Evolutionary conservation across 2,888 invertebrate genomes (phyloP).

Genomic region (Gymnosoma rotundatum): DNA sequence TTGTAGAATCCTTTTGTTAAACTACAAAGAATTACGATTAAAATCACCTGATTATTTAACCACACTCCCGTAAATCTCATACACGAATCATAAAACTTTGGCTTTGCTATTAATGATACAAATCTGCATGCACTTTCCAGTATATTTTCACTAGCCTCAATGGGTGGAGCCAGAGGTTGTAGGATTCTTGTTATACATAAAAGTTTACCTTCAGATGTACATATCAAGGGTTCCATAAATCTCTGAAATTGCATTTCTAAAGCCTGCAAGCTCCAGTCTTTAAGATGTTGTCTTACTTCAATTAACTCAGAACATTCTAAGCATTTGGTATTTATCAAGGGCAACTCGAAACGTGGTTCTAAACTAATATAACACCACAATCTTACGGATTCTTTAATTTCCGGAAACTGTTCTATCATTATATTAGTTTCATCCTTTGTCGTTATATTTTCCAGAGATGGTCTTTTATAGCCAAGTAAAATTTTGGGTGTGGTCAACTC

Average conservation of each 20-base stretch:
- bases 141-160: slow-evolving; percentile 81
- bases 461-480: slow-evolving; percentile 87
- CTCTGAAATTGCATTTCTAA: slow-evolving; percentile 81
- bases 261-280: slow-evolving; percentile 77
- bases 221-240: slow-evolving; percentile 82
- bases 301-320: slow-evolving; percentile 83
- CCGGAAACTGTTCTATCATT: slow-evolving; percentile 77
- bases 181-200: slow-evolving; percentile 83
- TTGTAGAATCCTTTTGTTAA: too few species aligned
- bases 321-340: slow-evolving; percentile 79
- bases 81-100: slow-evolving; percentile 79
- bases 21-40: background rate
- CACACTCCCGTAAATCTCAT: slow-evolving; percentile 83
- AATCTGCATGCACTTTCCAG: slow-evolving; percentile 81
- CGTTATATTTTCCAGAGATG: slow-evolving; percentile 74
- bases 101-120: slow-evolving; percentile 83
- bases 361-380: slow-evolving; percentile 86
- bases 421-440: slow-evolving; percentile 75
- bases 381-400: slow-evolving; percentile 83
- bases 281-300: slow-evolving; percentile 79
- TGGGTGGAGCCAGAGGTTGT: slow-evolving; percentile 83
- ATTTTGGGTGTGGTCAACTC: slow-evolving; percentile 89
- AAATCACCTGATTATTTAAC: slow-evolving; percentile 84
- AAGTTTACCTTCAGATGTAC: slow-evolving; percentile 83
- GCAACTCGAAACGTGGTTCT: slow-evolving; percentile 84